Evolutionary conservation across 2,113 vertebrate species (phyloP).

Genomic region (Antechinus flavipes): DNA sequence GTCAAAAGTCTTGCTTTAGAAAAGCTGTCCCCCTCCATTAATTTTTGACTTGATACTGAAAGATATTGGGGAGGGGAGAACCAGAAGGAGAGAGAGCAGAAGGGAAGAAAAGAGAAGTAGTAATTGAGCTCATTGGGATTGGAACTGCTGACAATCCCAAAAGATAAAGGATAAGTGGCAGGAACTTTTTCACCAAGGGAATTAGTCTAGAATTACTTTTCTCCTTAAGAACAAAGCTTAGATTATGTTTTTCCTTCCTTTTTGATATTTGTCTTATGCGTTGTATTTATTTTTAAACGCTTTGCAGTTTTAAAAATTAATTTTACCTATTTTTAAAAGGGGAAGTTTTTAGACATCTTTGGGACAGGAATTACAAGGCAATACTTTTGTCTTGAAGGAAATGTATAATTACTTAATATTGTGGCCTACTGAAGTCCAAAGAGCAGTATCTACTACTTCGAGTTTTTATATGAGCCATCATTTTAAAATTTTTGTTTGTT

Average conservation of each 20-base stretch:
- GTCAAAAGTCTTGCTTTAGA: slow-evolving; percentile 12
- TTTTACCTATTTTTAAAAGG: slow-evolving; percentile 24
- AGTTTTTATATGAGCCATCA: no score
- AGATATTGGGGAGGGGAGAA: slow-evolving; percentile 4
- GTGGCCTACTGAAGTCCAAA: slow-evolving; percentile 33
- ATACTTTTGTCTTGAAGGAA: slow-evolving; percentile 38
- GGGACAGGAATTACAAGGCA: slow-evolving; percentile 25
- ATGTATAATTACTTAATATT: background rate
- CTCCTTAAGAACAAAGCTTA: slow-evolving; percentile 45
- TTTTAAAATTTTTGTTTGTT: no score
- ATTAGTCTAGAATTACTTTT: slow-evolving; percentile 41
- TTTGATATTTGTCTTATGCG: background rate
- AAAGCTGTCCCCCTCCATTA: background rate
- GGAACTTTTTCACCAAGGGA: slow-evolving; percentile 15
- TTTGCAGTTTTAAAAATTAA: background rate
- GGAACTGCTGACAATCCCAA: slow-evolving; percentile 36
- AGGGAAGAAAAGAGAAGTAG: slow-evolving; percentile 34
- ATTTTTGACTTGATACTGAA: slow-evolving; percentile 53
- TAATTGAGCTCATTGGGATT: slow-evolving; percentile 64
- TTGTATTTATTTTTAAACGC: slow-evolving; percentile 43
- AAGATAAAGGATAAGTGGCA: slow-evolving; percentile 32
- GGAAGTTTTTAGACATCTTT: slow-evolving; percentile 30
- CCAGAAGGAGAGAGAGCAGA: slow-evolving; percentile 38
- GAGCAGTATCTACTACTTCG: slow-evolving; percentile 2
- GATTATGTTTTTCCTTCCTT: slow-evolving; percentile 24